Evolutionary conservation across 92 coral and sea anemone genomes (phyloP), one percentile per base, ranked within the genome.

Genomic region (Palythoa grandis): DNA sequence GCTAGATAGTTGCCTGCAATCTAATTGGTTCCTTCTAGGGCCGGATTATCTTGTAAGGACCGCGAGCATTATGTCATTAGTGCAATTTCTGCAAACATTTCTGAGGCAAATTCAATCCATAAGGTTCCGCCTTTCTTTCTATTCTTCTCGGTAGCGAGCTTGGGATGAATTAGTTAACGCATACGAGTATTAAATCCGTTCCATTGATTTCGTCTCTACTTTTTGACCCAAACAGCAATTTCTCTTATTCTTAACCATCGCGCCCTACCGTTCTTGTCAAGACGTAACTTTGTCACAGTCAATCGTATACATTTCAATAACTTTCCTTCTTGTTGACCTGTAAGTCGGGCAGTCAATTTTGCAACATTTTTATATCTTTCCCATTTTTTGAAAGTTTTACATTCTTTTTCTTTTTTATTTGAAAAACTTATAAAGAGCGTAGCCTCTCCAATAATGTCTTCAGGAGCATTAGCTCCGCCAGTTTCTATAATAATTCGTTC

Each of bases 171-270:
- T 43, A 43, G 50, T 8, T 5, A 43, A 5, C 50, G 5, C 48
- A 8, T 43, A 5, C 9, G 0, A 0, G 7, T 43, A 1, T 43
- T 43, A 43, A 43, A 43, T 40, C 50, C 3, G 7, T 43, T 3
- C 50, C 50, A 8, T 43, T 43, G 50, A 8, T 43, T 43, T 43
- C 7, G 50, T 43, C 7, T 43, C 13, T 69, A 74, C 15, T 6
- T 78, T 43, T 72, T 54, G 14, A 92, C 71, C 96, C 96, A 93
- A 3, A 93, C 86, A 37, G 96, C 96, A 11, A 93, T 91, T 86
- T 93, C 96, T 74, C 92, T 79, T 9, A 93, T 69, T 25, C 86
- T 60, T 23, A 93, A 54, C 96, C 96, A 93, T 24, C 94, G 88
- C 20, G 85, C 74, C 1, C 79, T 82, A 10, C 91, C 91, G 23